Evolutionary conservation across 2,888 invertebrate species (phyloP), one percentile per base, ranked within the genome.

Genomic region (Nemotelus pantherinus): DNA sequence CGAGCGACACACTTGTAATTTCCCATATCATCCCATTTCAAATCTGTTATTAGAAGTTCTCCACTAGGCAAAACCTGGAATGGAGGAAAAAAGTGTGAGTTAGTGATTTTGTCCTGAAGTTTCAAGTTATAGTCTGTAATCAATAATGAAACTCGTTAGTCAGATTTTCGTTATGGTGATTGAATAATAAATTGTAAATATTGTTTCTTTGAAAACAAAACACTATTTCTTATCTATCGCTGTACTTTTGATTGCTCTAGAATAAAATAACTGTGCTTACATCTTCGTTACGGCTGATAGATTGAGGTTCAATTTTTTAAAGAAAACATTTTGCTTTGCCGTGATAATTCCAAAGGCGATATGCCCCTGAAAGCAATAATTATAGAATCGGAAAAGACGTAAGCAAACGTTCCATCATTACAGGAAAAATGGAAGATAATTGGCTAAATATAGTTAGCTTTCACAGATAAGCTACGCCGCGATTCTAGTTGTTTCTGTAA

Each of bases 1-100:
- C 91, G 90, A 0, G 93, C 94, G 10, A 91, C 88, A 84, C 97
- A 97, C 1, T 89, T 92, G 85, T 92, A 96, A 41, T 89, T 89
- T 3, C 96, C 96, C 95, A 96, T 95, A 82, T 95, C 94, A 7
- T 89, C 86, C 94, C 94, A 97, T 60, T 88, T 88, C 5, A 96
- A 88, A 9, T 90, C 88, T 41, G 89, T 87, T 81, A 97, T 93
- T 58, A 94, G 84, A 45, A 97, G 88, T 82, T 94, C 94, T 0
- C 97, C 97, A 82, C 91, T 92, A 3, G 91, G 90, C 78, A 94
- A 87, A 79, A 80, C 75, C 80, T 80, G 63, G n/a, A 76, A 75
- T 77, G n/a, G 60, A 75, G 41, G 25, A 25, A 25, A 25, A 3
- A 74, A 44, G 57, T 63, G 43, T 10, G 45, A 67, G 50, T 9